Evolutionary conservation across 2,888 invertebrate genomes (phyloP), one percentile per base, ranked within the genome.

Genomic region (Drosophila mayaguana): DNA sequence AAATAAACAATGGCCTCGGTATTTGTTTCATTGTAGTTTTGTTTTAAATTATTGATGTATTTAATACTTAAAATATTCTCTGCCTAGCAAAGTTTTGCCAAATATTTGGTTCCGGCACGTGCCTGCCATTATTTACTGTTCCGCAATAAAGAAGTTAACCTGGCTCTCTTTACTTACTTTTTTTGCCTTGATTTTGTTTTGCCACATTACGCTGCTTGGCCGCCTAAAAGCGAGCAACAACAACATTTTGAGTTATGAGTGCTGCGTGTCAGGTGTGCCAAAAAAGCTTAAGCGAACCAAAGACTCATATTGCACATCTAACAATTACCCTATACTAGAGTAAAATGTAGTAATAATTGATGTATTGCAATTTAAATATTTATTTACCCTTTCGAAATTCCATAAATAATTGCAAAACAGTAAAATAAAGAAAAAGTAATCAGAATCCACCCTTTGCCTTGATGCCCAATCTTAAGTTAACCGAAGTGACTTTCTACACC

Each of bases 51-150:
- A 8, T 20, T 20, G 12, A 12, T 18, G 25, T 25, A 16, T 38
- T 63, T 45, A 43, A 14, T 43, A 9, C 34, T 48, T 36, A 11
- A 16, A 16, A n/a, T 5, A 8, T 3, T 16, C 22, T 16, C 3
- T 5, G n/a, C 46, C 28, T n/a, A 16, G 7, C 38, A 43, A 64
- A 36, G 48, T 66, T 80, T 75, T 70, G 43, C 8, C 46, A 64
- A 28, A 46, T 34, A 54, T 43, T 65, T 45, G 38, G 7, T 72
- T 46, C 18, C 54, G 63, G 72, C 92, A 91, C 92, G 92, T 92
- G 78, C 63, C 60, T 54, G 66, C 73, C 79, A 91, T 92, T 88
- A 88, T 90, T 91, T 89, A 91, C 91, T 88, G 89, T 91, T 82
- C 84, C 80, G 78, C 65, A 55, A 55, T 50, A 65, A 59, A 67